Evolutionary conservation across 2,888 invertebrate species (phyloP), one percentile per base, ranked within the genome.

Genomic region (Trachelus tabidus): DNA sequence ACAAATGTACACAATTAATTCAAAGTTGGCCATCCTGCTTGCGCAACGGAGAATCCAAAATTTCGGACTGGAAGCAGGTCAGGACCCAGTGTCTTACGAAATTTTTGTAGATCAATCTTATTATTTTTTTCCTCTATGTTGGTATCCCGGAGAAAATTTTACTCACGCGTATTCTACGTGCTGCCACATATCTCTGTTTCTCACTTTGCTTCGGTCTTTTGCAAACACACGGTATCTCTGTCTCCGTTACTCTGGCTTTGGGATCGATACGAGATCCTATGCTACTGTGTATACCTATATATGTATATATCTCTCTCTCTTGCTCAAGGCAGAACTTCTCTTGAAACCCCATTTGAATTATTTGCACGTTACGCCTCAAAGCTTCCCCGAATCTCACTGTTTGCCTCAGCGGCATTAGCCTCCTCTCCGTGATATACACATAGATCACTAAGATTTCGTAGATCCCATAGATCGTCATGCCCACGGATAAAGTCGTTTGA

Each of bases 321-420:
- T 3, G 23, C 71, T 34, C 71, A 71, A 71, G 76, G 80, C 82
- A 79, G 81, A 81, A 85, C 83, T 82, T 86, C 84, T 82, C 79
- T 76, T 78, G 77, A 75, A 81, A 83, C 81, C 81, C 81, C 75
- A 81, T 76, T 79, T 88, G 86, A 88, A 87, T 88, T 87, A 88
- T 88, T 88, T 88, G 86, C 86, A 84, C 77, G 85, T 83, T 83
- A 80, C 82, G 82, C 83, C 83, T 85, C 86, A 85, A 86, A 86
- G 85, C 85, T 83, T 83, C 82, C 69, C 77, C 68, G 37, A 81
- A 83, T 81, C 56, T 56, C 83, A 79, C 79, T 81, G 82, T 82
- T 85, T 78, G 81, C 82, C 81, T 81, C 86, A 86, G 83, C 85
- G 83, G 82, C 83, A 81, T 86, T 86, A 85, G 56, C 56, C 56